Conservation (phyloP, 2,888 invertebrate genomes). For the Polymixis lichenea region DNA sequence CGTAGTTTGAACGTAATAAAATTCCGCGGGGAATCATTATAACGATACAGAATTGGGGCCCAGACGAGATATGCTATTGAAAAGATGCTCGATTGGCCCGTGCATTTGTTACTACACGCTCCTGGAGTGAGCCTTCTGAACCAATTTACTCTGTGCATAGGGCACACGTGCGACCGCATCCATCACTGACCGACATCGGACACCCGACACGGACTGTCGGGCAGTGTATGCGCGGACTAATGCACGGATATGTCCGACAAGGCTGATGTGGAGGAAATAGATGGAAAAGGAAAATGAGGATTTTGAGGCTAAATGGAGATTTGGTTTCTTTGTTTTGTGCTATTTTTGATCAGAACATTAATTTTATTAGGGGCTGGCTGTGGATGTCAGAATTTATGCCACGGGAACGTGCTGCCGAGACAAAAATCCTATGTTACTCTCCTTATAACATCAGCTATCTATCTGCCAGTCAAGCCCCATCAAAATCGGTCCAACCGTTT, state of each 20-base stretch:
- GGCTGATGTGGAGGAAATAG: slow-evolving; percentile 24
- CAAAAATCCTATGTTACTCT: too few relatives aligned
- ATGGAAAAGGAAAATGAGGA: slow-evolving; percentile 17
- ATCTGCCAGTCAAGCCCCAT: too few relatives aligned
- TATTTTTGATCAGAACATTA: background rate
- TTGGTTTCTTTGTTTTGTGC: background rate
- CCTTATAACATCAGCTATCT: too few relatives aligned
- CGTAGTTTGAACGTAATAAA: too few relatives aligned
- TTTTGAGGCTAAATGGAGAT: background rate
- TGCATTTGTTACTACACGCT: background rate
- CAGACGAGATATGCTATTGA: background rate
- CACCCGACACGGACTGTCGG: slow-evolving; percentile 44
- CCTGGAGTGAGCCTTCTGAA: slow-evolving; percentile 12
- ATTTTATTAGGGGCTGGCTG: background rate
- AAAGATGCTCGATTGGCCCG: background rate
- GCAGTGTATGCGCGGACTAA: slow-evolving; percentile 31
- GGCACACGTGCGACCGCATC: slow-evolving; percentile 53
- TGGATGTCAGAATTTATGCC: too few relatives aligned
- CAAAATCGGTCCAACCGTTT: too few relatives aligned
- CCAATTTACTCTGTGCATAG: too few relatives aligned
- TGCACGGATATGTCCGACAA: slow-evolving; percentile 55
- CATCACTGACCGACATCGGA: slow-evolving; percentile 45
- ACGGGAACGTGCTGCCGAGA: too few relatives aligned
- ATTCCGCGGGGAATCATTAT: too few relatives aligned
- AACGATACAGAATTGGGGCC: too few relatives aligned